These are phyloP conservation scores for Dasyprocta punctata DNA, from an alignment of 2,113 vertebrate genomes.

Conservation along the genomic window DNA sequence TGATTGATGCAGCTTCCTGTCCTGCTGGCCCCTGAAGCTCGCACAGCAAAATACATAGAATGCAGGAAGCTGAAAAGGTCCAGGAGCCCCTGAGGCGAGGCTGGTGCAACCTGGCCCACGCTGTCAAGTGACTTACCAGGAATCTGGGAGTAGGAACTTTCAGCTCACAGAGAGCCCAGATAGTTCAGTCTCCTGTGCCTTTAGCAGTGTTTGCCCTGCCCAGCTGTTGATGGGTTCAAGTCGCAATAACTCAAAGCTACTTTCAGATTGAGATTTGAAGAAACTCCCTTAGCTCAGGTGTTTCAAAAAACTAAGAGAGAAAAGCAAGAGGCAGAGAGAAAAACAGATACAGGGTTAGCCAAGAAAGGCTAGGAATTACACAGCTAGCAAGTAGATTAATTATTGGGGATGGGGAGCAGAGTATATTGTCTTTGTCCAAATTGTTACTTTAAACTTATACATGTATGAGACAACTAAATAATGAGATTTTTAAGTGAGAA, in stretches of 20 bases:
- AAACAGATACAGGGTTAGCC: neutral
- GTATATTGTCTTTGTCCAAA: neutral
- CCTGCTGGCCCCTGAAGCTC: neutral
- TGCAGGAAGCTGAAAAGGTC: neutral
- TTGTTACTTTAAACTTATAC: neutral
- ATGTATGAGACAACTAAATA: neutral
- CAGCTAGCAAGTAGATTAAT: neutral
- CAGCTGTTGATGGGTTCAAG: neutral
- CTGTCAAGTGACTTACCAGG: neutral
- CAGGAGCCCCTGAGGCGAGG: neutral
- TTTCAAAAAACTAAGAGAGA: slow-evolving; percentile 31
- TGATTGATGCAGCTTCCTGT: neutral
- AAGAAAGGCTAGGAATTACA: neutral
- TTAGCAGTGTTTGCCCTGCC: neutral
- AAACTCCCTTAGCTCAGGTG: neutral
- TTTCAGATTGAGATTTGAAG: neutral
- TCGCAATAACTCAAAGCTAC: neutral
- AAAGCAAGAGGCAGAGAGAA: neutral
- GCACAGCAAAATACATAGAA: neutral
- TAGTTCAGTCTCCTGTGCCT: neutral
- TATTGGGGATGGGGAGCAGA: neutral
- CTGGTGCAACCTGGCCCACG: neutral
- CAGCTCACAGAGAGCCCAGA: neutral
- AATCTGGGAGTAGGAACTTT: neutral
- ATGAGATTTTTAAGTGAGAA: neutral